Percentiles rank a stretch among this genome's conserved stretches.
phyloP scores from a whole-genome alignment of 2,888 invertebrate species.

The Leptarthrus brevirostris region DNA sequence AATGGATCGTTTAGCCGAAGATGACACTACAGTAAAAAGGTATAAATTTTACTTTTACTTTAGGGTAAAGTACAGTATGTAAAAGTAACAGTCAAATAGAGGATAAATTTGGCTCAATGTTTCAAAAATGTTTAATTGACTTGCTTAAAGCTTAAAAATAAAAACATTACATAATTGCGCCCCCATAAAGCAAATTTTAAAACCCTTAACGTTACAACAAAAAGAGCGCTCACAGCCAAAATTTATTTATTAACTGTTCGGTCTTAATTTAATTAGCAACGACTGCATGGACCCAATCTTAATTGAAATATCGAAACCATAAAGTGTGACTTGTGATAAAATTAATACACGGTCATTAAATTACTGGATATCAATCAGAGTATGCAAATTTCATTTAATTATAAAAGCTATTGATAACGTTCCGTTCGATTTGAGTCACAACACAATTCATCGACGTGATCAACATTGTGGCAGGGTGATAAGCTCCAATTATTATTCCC shows the following conservation, averaged over 20 bases:
- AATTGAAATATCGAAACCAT: slow-evolving; percentile 43
- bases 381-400: slow-evolving; percentile 48
- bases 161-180: too few species aligned
- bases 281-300: slow-evolving; percentile 27
- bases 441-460: slow-evolving; percentile 31
- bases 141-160: too few species aligned
- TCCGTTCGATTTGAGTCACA: slow-evolving; percentile 26
- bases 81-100: too few species aligned
- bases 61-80: too few species aligned
- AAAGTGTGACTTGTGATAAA: slow-evolving; percentile 33
- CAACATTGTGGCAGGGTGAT: slow-evolving; percentile 45
- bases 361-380: slow-evolving; percentile 44
- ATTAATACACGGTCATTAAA: slow-evolving; percentile 37
- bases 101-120: too few species aligned
- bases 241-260: neutral
- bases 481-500: slow-evolving; percentile 45
- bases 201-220: too few species aligned
- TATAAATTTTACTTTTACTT: too few species aligned
- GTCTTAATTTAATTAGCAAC: slow-evolving; percentile 21
- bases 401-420: slow-evolving; percentile 41
- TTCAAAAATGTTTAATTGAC: too few species aligned
- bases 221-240: neutral
- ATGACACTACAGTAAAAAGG: too few species aligned
- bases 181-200: too few species aligned
- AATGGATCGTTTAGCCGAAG: too few species aligned